phyloP scores from a whole-genome alignment of 1,140 invertebrate genomes.

The Macrotrachela quadricornifera region DNA sequence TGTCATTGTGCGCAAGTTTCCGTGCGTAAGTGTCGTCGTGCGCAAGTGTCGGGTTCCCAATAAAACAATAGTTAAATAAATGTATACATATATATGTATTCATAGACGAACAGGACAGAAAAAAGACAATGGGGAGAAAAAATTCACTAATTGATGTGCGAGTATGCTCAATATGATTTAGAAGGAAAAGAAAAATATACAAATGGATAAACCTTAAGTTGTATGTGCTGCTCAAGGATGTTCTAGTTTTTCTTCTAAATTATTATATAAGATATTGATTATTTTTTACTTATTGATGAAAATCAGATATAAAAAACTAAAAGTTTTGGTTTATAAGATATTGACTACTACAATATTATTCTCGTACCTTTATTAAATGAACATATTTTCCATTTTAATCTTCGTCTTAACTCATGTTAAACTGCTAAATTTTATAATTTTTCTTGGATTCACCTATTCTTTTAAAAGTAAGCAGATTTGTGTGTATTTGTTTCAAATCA shows the following conservation, averaged over 20 bases:
- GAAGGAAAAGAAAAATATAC: no score
- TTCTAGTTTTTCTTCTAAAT: constrained; percentile 19
- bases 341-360: constrained; percentile 66
- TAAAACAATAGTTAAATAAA: no score
- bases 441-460: constrained; percentile 68
- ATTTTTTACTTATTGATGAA: constrained; percentile 50
- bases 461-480: constrained; percentile 18
- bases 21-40: no score
- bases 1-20: no score
- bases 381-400: constrained; percentile 44
- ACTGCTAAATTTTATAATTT: constrained; percentile 80
- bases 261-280: no score
- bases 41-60: no score
- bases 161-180: no score
- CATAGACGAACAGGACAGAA: no score
- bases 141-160: no score
- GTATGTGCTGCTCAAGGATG: constrained; percentile 68
- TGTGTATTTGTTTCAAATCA: background rate
- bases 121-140: no score
- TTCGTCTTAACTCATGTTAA: constrained; percentile 45
- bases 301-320: constrained; percentile 60
- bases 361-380: constrained; percentile 58
- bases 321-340: constrained; percentile 63
- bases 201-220: constrained; percentile 76
- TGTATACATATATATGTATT: no score